Evolutionary conservation across 2,888 invertebrate genomes (phyloP).

Genomic region (Phengaris arion): DNA sequence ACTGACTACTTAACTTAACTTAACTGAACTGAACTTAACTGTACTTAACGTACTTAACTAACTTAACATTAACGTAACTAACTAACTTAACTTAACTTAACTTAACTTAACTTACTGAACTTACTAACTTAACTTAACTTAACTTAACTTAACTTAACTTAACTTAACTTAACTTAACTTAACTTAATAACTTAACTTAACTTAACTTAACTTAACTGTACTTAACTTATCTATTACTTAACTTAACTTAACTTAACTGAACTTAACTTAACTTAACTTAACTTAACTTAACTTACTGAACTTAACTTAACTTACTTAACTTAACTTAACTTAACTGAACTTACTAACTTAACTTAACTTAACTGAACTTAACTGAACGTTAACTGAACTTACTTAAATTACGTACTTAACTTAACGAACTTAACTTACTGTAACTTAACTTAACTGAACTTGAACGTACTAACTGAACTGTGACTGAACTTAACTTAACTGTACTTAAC

Average conservation of each 20-base stretch:
- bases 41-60: slow-evolving; percentile 41
- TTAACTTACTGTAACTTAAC: slow-evolving; percentile 34
- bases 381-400: slow-evolving; percentile 34
- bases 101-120: slow-evolving; percentile 41
- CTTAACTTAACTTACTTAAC: slow-evolving; percentile 39
- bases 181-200: slow-evolving; percentile 37
- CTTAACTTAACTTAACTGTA: slow-evolving; percentile 36
- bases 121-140: slow-evolving; percentile 42
- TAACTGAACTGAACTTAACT: slow-evolving; percentile 43
- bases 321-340: slow-evolving; percentile 40
- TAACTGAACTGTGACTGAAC: slow-evolving; percentile 34
- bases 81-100: slow-evolving; percentile 43
- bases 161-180: slow-evolving; percentile 37
- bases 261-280: slow-evolving; percentile 42
- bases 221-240: slow-evolving; percentile 37
- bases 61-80: slow-evolving; percentile 43
- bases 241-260: slow-evolving; percentile 37
- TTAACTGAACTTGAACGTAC: slow-evolving; percentile 35
- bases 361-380: slow-evolving; percentile 42
- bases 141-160: slow-evolving; percentile 40
- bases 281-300: slow-evolving; percentile 40
- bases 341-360: slow-evolving; percentile 41
- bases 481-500: slow-evolving; percentile 36
- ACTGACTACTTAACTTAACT: slow-evolving; percentile 41
- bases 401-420: slow-evolving; percentile 34